Base-by-base conservation (phyloP, 2,113 vertebrate species). In the Entelurus aequoreus region DNA sequence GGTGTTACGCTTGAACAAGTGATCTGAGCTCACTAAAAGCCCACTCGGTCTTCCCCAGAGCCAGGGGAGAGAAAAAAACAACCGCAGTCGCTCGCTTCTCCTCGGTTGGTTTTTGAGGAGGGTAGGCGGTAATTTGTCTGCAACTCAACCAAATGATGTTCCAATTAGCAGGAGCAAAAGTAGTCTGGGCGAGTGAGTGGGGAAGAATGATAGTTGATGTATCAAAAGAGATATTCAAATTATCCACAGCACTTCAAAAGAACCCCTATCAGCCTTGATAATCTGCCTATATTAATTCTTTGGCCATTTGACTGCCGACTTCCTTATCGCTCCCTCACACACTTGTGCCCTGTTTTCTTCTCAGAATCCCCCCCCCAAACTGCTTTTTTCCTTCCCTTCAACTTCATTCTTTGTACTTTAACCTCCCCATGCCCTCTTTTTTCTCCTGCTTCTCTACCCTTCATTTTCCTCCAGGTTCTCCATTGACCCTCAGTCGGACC, bases 401-500 rank as follows among this genome's bases (percentile, higher is more conserved):
- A 40, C 59, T 63, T 69, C 47, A 49, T 60, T 66, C 46, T 62
- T 66, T 57, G 70, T 62, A 77, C 46, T 4, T 6, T 28, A 46
- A 37, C 53, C 54, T 72, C 19, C 58, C 37, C 48, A 16, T 46
- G 15, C 37, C 48, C 12, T 51, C 65, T 55, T 49, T 37, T 36
- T 48, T 21, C 15, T 69, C 12, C 58, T 54, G 57, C 47, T 58
- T 60, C 50, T 54, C 44, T 13, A 37, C 8, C 9, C 19, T 35
- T 55, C 36, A 44, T 57, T 61, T 58, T 49, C 13, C 66, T 75
- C 65, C 81, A 94, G 93, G 75, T 94, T 94, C 82, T 93, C 93
- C 74, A 92, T 94, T 74, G 91, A 94, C 71, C 93, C 93, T 15
- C 87, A 93, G 82, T 93, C 94, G 7, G 93, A 96, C 59, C 92